Percentiles rank a stretch among this genome's conserved stretches.
These are phyloP conservation scores for Leptinotarsa haldemani DNA, from an alignment of 2,888 invertebrate genomes.

Conservation along the genomic window DNA sequence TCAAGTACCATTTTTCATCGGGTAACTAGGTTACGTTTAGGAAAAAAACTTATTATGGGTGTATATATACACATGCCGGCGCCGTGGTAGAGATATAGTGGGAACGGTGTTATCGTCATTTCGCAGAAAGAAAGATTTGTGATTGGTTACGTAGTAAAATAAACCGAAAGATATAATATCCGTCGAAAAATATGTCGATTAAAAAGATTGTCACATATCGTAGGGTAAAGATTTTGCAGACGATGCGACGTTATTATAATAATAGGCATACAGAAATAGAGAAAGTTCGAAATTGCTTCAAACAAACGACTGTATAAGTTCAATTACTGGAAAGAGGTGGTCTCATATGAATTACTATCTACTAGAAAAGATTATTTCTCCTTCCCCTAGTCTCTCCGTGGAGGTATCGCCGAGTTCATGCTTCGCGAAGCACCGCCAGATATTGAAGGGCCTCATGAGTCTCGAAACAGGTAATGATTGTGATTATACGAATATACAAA, in stretches of 20 bases:
- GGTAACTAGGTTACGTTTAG: conserved; percentile 39
- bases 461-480: too few species aligned
- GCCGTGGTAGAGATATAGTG: conserved; percentile 19
- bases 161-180: conserved; percentile 16
- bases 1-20: conserved; percentile 39
- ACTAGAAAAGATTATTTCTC: too few species aligned
- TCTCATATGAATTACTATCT: too few species aligned
- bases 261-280: neutral
- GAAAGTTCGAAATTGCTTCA: neutral
- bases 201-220: neutral
- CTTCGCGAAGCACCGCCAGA: too few species aligned
- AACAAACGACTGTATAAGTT: neutral
- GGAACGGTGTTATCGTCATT: conserved; percentile 21
- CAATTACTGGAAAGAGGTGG: too few species aligned
- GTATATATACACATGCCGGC: neutral
- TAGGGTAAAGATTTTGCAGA: neutral
- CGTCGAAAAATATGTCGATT: neutral
- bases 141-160: conserved; percentile 8
- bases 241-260: neutral
- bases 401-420: too few species aligned
- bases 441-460: too few species aligned
- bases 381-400: too few species aligned
- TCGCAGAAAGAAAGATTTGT: conserved; percentile 3
- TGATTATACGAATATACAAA: too few species aligned
- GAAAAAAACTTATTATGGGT: conserved; percentile 17